phyloP scores from a whole-genome alignment of 2,888 invertebrate genomes.

The Clusia tigrina region DNA sequence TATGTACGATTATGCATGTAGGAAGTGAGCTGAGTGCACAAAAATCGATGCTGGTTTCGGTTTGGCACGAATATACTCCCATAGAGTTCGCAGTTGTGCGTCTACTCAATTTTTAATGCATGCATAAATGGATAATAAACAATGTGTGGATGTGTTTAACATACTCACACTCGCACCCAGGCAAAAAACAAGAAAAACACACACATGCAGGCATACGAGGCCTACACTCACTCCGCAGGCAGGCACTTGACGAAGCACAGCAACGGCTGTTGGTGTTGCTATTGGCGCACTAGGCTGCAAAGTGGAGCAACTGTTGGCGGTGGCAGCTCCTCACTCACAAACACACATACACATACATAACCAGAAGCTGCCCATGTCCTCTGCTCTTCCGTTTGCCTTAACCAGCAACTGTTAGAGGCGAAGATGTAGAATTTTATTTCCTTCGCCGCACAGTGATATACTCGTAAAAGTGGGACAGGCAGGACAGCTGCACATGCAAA shows the following conservation, averaged over 20 bases:
- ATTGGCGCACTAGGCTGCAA: not conserved
- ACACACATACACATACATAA: too few species aligned
- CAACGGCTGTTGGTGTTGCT: not conserved
- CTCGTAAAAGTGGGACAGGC: too few species aligned
- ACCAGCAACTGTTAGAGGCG: too few species aligned
- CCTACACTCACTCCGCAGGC: not conserved
- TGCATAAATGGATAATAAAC: not conserved
- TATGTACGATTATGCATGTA: too few species aligned
- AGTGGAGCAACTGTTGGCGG: not conserved
- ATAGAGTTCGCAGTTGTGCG: not conserved
- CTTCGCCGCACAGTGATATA: too few species aligned
- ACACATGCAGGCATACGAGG: not conserved
- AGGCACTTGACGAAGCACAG: not conserved
- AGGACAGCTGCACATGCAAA: too few species aligned
- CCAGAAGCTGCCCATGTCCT: too few species aligned
- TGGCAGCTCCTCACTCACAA: too few species aligned
- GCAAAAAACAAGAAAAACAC: too few species aligned
- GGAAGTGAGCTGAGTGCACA: too few species aligned
- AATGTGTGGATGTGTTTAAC: not conserved
- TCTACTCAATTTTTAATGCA: slow-evolving; percentile 7
- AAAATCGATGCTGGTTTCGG: slow-evolving; percentile 6
- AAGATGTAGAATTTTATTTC: too few species aligned
- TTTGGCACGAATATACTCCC: not conserved
- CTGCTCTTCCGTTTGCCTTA: too few species aligned
- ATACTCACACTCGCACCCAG: not conserved